A percentile compares a stretch with the other conserved stretches of the same genome.
These are phyloP conservation scores for Cheirogaleus major DNA, from an alignment of 2,797 vertebrate species.

Conservation along the genomic window DNA sequence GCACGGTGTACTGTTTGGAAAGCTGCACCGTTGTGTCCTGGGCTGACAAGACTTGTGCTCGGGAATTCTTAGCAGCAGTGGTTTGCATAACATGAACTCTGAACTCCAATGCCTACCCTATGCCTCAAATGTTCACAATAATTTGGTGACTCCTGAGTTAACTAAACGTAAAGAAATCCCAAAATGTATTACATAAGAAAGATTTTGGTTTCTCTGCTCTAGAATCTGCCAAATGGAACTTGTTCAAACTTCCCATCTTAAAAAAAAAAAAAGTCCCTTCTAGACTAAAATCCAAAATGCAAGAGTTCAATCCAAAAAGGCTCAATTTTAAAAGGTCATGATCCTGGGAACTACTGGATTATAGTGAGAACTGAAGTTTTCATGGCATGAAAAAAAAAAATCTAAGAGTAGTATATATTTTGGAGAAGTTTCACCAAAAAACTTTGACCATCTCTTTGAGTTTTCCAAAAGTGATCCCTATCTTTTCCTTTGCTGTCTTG, in stretches of 20 bases:
- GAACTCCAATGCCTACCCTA: no score
- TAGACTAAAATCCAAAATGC: background rate
- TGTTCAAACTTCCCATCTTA: background rate
- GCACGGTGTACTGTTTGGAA: background rate
- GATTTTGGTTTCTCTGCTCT: conserved; percentile 11
- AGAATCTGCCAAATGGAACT: background rate
- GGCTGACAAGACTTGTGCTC: background rate
- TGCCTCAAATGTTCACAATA: background rate
- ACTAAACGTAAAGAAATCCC: background rate
- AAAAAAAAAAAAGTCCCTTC: background rate
- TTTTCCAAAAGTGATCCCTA: background rate
- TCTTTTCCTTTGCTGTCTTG: background rate
- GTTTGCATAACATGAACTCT: background rate
- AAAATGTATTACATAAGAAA: background rate
- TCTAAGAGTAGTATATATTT: background rate
- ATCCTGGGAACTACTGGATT: background rate
- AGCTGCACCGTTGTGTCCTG: background rate
- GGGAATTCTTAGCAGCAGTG: background rate
- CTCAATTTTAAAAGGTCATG: background rate
- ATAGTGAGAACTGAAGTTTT: background rate
- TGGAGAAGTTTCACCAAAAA: background rate
- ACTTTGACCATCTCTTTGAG: background rate
- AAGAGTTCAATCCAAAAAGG: background rate
- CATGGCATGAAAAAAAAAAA: background rate
- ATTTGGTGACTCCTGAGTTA: background rate